Conservation (phyloP, 2,113 vertebrate genomes). For the Stegastes partitus region DNA sequence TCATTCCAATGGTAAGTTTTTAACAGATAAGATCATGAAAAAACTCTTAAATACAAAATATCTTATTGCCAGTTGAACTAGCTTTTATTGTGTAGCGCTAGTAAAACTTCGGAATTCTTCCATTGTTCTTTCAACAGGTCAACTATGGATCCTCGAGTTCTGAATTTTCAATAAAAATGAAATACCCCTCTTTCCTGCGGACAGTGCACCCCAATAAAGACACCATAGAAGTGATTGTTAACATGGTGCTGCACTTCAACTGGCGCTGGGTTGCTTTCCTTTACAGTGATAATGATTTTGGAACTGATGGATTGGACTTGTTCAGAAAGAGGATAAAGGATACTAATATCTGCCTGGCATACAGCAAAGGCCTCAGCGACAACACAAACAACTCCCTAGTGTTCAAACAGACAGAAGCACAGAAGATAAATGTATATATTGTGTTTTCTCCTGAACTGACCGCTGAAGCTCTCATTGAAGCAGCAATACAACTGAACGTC, state of each 20-base stretch:
- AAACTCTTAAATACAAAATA: neutral
- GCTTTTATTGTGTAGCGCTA: neutral
- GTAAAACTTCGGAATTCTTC: neutral
- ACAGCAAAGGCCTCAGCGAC: slow-evolving; percentile 58
- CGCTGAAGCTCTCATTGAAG: slow-evolving; percentile 72
- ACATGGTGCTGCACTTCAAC: slow-evolving; percentile 80
- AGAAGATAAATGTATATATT: slow-evolving; percentile 72
- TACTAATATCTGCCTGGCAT: slow-evolving; percentile 83
- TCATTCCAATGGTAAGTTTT: slow-evolving; percentile 86
- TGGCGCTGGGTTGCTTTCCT: slow-evolving; percentile 90
- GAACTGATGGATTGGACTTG: slow-evolving; percentile 60
- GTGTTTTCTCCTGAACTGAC: slow-evolving; percentile 55
- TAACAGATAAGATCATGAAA: no score
- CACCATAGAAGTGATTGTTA: slow-evolving; percentile 82
- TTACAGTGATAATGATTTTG: slow-evolving; percentile 75
- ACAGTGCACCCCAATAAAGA: slow-evolving; percentile 84
- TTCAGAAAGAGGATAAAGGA: slow-evolving; percentile 68
- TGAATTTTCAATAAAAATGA: slow-evolving; percentile 73
- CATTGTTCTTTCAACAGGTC: slow-evolving; percentile 80
- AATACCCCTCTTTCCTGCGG: slow-evolving; percentile 87
- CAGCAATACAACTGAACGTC: slow-evolving; percentile 82
- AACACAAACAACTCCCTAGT: slow-evolving; percentile 44
- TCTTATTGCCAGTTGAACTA: neutral
- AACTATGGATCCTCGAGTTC: slow-evolving; percentile 84
- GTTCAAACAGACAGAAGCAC: slow-evolving; percentile 68